phyloP scores from a whole-genome alignment of 2,888 invertebrate species.

The Hydropsyche betteni region DNA sequence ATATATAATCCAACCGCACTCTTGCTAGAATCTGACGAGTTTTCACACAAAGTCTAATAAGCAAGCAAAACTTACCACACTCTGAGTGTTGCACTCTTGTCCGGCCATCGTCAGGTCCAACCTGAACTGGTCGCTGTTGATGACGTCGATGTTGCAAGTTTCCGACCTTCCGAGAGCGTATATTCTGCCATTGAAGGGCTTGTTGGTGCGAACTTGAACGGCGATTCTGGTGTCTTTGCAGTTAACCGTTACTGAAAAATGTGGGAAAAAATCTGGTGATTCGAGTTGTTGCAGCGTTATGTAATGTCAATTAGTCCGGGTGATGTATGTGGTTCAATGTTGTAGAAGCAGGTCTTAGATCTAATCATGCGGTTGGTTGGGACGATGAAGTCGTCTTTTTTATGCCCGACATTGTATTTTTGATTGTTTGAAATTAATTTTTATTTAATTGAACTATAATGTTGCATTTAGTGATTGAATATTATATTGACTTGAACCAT shows the following conservation, averaged over 20 bases:
- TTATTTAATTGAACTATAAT: too few species aligned
- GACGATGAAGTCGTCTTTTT: too few species aligned
- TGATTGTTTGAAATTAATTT: too few species aligned
- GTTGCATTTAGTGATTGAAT: too few species aligned
- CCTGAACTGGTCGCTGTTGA: constrained; percentile 91
- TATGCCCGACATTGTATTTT: too few species aligned
- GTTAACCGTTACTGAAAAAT: constrained; percentile 82
- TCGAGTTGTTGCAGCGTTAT: not conserved
- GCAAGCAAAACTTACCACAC: constrained; percentile 76
- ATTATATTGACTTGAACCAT: too few species aligned
- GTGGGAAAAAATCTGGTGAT: not conserved
- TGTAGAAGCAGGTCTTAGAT: too few species aligned
- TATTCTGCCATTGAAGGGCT: constrained; percentile 93
- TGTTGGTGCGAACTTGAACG: constrained; percentile 91
- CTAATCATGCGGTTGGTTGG: too few species aligned
- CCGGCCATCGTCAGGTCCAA: constrained; percentile 92
- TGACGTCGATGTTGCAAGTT: constrained; percentile 93
- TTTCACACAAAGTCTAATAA: not conserved
- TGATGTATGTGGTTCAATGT: not conserved
- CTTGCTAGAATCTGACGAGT: too few species aligned
- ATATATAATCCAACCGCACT: too few species aligned
- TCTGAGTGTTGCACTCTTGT: constrained; percentile 95
- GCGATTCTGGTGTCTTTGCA: constrained; percentile 95
- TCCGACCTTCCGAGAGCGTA: constrained; percentile 93
- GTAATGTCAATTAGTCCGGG: too few species aligned